phyloP scores from a whole-genome alignment of 2,888 invertebrate species.

The Caenorhabditis panamensis region DNA sequence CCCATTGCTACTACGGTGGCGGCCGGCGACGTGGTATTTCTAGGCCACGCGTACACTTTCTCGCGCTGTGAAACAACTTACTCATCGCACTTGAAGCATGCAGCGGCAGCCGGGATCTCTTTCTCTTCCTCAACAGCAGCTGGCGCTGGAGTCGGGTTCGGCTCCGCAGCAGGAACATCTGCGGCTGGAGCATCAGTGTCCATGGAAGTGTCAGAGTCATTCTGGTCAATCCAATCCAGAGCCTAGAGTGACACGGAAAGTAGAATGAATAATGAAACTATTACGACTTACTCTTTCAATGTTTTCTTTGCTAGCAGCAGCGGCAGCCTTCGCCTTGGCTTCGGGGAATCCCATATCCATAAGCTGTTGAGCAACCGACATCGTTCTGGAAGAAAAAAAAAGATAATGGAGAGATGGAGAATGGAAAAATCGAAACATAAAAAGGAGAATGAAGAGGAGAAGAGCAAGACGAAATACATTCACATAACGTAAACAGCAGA shows the following conservation, averaged over 20 bases:
- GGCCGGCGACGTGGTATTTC: too few species aligned
- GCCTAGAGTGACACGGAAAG: constrained; percentile 24
- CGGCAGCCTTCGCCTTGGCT: constrained; percentile 58
- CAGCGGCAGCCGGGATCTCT: constrained; percentile 9
- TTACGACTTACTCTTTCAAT: constrained; percentile 27
- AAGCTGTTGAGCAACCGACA: constrained; percentile 64
- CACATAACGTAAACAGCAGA: background rate
- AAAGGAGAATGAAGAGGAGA: background rate
- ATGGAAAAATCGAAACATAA: background rate
- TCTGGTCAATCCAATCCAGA: constrained; percentile 55
- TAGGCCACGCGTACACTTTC: too few species aligned
- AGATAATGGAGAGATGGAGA: background rate
- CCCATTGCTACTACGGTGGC: too few species aligned
- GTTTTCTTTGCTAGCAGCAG: constrained; percentile 20
- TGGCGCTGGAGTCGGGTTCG: constrained; percentile 3
- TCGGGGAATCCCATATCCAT: constrained; percentile 67
- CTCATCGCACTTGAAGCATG: constrained; percentile 62
- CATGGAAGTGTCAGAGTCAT: constrained; percentile 18
- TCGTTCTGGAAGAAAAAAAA: constrained; percentile 14
- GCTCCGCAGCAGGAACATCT: background rate
- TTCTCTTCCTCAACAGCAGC: background rate
- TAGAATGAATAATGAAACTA: background rate
- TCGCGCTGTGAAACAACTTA: too few species aligned
- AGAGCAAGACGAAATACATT: background rate
- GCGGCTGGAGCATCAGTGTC: constrained; percentile 9